These are phyloP conservation scores for Formicarius rufipectus DNA, from an alignment of 2,113 vertebrate species.

Conservation along the genomic window DNA sequence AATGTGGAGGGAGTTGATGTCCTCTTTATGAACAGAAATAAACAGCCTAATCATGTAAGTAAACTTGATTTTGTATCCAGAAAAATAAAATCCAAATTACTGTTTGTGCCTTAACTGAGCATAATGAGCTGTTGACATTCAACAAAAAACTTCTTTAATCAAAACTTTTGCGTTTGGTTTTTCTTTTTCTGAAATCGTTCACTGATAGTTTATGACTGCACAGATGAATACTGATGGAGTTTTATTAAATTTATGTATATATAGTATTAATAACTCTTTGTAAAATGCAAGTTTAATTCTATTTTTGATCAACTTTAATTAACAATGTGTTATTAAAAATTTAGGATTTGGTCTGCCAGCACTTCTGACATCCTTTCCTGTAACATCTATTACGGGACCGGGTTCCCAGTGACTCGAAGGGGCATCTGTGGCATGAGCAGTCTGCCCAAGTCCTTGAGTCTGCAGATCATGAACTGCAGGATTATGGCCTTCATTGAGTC, in stretches of 20 bases:
- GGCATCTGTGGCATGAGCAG: background rate
- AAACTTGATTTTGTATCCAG: background rate
- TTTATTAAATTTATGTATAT: background rate
- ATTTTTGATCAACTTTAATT: background rate
- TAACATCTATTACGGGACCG: background rate
- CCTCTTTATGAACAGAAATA: slow-evolving; percentile 88
- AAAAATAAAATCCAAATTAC: background rate
- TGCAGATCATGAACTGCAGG: background rate
- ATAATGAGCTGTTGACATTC: background rate
- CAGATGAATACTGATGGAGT: background rate
- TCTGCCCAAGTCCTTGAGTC: background rate
- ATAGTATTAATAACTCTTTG: background rate
- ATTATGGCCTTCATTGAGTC: background rate
- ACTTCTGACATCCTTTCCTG: background rate
- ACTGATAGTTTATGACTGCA: background rate
- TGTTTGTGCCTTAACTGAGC: background rate
- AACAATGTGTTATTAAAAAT: background rate
- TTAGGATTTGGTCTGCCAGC: background rate
- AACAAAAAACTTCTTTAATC: background rate
- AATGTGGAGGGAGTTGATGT: slow-evolving; percentile 95
- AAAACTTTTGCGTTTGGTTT: background rate
- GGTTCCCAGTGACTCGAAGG: background rate
- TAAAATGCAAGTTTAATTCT: background rate
- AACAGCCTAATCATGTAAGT: slow-evolving; percentile 85
- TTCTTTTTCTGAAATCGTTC: background rate